Evolutionary conservation across 2,797 vertebrate species (phyloP), one percentile per base, ranked within the genome.

Genomic region (Oryzias sinensis): DNA sequence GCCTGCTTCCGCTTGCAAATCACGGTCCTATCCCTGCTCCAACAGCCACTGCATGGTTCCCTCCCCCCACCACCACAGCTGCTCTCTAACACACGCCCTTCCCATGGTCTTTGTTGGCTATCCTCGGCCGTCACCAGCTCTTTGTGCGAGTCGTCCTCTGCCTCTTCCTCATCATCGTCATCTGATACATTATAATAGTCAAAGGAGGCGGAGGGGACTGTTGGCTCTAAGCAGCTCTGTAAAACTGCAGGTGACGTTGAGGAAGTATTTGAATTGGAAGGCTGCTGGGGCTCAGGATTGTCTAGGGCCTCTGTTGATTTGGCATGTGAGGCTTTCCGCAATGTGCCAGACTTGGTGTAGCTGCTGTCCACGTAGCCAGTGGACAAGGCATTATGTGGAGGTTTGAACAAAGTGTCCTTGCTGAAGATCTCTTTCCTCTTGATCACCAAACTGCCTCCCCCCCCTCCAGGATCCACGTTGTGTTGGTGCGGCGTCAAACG

Each of bases 381-480:
- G 86, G 95, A 93, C 85, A 97, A 93, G 84, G 94, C 92, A 89
- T 93, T 96, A 90, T 96, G 96, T 85, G 97, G 96, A 84, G 97
- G 96, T 88, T 98, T 99, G 84, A 99, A 99, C 87, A 99, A 93
- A 49, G 97, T 99, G 91, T 99, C 97, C 83, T 99, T 99, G 90
- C 97, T 99, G 89, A 99, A 99, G 84, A 99, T 97, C 91, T 99
- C 97, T 93, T 98, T 98, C 88, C 96, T 94, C 87, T 98, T 99
- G 86, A 97, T 96, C 58, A 93, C 81, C 46, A 86, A 78, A 60
- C 86, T 54, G 29, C 88, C 80, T 49, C 89, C 89, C 61, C 90
- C 93, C 88, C 94, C 93, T 87, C 94, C 94, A 0, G 95, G 94
- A 76, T 99, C 96, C 7, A 93, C 62, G 0, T 92, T 91, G 52